Percentiles rank a stretch among this genome's conserved stretches.
These are phyloP conservation scores for Hylyphantes graminicola DNA, from an alignment of 1,140 invertebrate species.

Conservation along the genomic window DNA sequence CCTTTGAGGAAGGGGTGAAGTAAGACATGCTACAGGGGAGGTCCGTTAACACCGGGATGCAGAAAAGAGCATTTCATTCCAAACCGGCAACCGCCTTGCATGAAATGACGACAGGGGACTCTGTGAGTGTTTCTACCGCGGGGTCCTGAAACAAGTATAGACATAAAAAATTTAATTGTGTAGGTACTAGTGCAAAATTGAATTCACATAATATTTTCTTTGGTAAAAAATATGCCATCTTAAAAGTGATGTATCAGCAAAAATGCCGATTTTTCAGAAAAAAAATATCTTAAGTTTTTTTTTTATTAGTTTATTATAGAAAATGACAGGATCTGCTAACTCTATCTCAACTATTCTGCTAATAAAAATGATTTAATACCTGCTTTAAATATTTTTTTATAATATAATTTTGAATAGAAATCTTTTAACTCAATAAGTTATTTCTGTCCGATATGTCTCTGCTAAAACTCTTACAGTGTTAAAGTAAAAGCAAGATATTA, in stretches of 20 bases:
- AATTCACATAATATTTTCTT: not conserved
- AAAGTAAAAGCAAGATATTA: no score
- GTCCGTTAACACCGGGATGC: slow-evolving; percentile 73
- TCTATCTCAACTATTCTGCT: not conserved
- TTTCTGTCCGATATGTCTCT: no score
- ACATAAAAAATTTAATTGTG: not conserved
- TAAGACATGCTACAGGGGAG: slow-evolving; percentile 36
- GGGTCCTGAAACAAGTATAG: slow-evolving; percentile 23
- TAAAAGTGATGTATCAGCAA: not conserved
- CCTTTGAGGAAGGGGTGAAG: not conserved
- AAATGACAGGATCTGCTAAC: not conserved
- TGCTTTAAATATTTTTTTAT: no score
- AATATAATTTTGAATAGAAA: no score
- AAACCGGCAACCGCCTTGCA: slow-evolving; percentile 79
- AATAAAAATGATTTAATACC: no score
- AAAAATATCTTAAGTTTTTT: not conserved
- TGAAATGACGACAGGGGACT: slow-evolving; percentile 77
- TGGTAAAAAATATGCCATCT: not conserved
- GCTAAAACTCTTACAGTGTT: no score
- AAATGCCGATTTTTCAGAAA: not conserved
- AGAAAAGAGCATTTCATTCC: slow-evolving; percentile 82
- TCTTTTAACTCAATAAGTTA: no score
- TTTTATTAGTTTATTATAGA: not conserved
- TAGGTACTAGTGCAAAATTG: not conserved
- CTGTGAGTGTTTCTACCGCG: slow-evolving; percentile 63